Conservation (phyloP, 2,797 vertebrate genomes). For the Sebastes glaucus region DNA sequence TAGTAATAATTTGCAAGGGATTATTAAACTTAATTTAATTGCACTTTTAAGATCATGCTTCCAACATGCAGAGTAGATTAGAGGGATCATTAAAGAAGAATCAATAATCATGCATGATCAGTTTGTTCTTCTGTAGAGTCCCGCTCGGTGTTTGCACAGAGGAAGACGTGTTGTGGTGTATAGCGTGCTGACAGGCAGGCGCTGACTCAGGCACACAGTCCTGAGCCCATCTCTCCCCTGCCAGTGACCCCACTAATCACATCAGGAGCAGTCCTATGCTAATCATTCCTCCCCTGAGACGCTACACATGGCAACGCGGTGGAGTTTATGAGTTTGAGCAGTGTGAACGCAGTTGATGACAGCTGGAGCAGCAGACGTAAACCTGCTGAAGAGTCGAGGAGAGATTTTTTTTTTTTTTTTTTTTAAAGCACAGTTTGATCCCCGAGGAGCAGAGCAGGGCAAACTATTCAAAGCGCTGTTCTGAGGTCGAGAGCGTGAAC, state of each 20-base stretch:
- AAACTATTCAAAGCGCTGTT: constrained; percentile 22
- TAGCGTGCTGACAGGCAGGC: constrained; percentile 14
- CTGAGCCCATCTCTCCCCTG: constrained; percentile 29
- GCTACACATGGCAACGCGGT: constrained; percentile 13
- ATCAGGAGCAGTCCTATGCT: constrained; percentile 48
- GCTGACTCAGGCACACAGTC: constrained; percentile 31
- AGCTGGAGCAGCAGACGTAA: constrained; percentile 29
- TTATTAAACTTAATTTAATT: neutral
- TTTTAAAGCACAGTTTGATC: constrained; percentile 22
- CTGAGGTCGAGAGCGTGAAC: constrained; percentile 9
- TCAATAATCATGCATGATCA: neutral
- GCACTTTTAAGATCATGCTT: neutral
- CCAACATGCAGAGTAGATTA: neutral
- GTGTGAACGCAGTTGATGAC: constrained; percentile 1
- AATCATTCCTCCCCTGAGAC: constrained; percentile 50
- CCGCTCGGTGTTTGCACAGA: neutral
- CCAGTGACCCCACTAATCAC: constrained; percentile 58
- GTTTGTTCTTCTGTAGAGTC: neutral
- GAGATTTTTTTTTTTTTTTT: neutral
- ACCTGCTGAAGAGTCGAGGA: constrained; percentile 21
- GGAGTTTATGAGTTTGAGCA: constrained; percentile 15
- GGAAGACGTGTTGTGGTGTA: neutral
- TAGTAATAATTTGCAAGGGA: neutral
- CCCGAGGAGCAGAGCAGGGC: constrained; percentile 2
- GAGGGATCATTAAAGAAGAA: neutral